These are phyloP conservation scores for Stercorarius parasiticus DNA, from an alignment of 2,113 vertebrate species.

Conservation along the genomic window DNA sequence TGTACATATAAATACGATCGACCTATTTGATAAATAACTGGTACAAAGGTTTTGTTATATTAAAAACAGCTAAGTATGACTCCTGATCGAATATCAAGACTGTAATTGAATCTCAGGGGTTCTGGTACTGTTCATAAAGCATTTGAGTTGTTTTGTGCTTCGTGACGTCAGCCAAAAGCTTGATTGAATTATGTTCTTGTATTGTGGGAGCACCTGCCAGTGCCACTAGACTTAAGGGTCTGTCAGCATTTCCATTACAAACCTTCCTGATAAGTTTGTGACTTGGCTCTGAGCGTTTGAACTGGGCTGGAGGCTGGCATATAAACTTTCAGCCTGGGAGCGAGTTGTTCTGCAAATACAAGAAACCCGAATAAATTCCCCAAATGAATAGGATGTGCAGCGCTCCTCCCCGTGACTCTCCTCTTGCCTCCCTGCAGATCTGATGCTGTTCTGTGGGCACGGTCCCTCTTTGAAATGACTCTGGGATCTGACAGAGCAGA, in stretches of 20 bases:
- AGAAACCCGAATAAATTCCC: fast-evolving
- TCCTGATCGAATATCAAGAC: slow-evolving; percentile 71
- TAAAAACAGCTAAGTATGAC: slow-evolving; percentile 71
- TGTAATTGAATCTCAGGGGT: slow-evolving; percentile 78
- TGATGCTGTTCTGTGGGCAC: fast-evolving
- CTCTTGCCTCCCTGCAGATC: not conserved
- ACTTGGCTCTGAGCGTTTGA: not conserved
- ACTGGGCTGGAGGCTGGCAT: not conserved
- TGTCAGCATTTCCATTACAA: slow-evolving; percentile 67
- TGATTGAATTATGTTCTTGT: slow-evolving; percentile 75
- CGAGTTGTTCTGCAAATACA: not conserved
- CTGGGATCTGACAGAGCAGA: fast-evolving
- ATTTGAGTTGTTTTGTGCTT: slow-evolving; percentile 69
- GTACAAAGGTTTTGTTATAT: slow-evolving; percentile 70
- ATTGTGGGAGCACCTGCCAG: slow-evolving; percentile 70
- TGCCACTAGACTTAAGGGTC: slow-evolving; percentile 12
- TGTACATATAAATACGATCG: slow-evolving; percentile 33
- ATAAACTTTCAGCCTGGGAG: not conserved
- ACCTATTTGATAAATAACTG: slow-evolving; percentile 67
- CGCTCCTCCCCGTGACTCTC: not conserved
- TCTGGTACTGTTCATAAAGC: slow-evolving; percentile 77
- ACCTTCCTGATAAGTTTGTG: slow-evolving; percentile 41
- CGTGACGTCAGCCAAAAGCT: slow-evolving; percentile 74
- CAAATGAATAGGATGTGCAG: fast-evolving
- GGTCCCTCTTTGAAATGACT: not conserved